Evolutionary conservation across 2,888 invertebrate species (phyloP), one percentile per base, ranked within the genome.

Genomic region (Perithous albicinctus): DNA sequence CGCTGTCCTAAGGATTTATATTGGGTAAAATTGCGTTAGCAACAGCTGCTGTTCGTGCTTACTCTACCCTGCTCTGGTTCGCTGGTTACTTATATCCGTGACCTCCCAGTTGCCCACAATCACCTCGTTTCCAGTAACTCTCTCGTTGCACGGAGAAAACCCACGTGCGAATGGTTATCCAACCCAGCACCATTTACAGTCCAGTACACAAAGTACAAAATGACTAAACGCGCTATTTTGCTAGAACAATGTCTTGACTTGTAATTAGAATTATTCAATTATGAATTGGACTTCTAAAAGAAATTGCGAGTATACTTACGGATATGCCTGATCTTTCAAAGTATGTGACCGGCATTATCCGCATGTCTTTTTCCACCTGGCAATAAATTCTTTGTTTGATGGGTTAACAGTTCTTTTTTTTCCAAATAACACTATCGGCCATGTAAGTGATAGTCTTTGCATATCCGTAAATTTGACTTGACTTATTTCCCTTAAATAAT

Each of bases 1-100:
- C 87, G 87, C 82, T 80, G 82, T 80, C 78, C 81, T 70, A 82
- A 86, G 87, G 89, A 90, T 90, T 90, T 90, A 89, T 91, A 88
- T 87, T 82, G 83, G 86, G 85, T 85, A 86, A 88, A 90, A 90
- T 90, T 90, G 89, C 89, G 88, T 90, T 89, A 88, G 89, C 86
- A 88, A 87, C 90, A 90, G 89, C 89, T 90, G 90, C 86, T 64
- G 32, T 78, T 73, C 43, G 66, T 51, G 15, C 29, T 63, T 23
- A n/a, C 41, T 38, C 63, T 18, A 38, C 38, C 7, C n/a, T 15
- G 61, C 20, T 18, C 10, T 4, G 35, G 61, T 10, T 15, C 10
- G 35, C 3, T 61, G 20, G 20, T 63, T 63, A 38, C 38, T 41
- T 41, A 63, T 20, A 63, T 41, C 18, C 63, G 20, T 18, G 63